These are phyloP conservation scores for Mystacornis crossleyi DNA, from an alignment of 2,113 vertebrate species.

Conservation along the genomic window DNA sequence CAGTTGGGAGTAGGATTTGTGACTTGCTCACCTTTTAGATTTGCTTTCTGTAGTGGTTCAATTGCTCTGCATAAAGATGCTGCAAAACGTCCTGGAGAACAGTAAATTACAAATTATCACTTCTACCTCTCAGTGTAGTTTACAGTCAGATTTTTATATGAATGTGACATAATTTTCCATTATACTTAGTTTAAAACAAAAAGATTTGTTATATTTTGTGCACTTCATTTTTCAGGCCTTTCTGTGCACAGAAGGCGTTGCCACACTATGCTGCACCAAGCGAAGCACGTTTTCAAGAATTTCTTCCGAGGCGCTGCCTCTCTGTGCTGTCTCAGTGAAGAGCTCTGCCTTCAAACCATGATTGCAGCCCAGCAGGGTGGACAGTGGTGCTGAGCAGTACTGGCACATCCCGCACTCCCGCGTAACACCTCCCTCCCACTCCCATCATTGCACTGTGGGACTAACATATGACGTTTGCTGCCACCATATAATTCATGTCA, in stretches of 20 bases:
- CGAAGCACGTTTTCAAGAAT: background rate
- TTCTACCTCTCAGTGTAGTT: background rate
- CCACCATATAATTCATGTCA: background rate
- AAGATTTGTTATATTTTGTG: background rate
- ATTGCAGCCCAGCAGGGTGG: background rate
- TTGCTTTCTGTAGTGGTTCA: background rate
- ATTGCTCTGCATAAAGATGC: background rate
- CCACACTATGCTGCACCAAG: rapidly evolving
- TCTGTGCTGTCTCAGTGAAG: background rate
- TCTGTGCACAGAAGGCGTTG: background rate
- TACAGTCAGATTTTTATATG: background rate
- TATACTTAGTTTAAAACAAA: background rate
- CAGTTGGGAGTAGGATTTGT: background rate
- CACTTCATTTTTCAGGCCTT: background rate
- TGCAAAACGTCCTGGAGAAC: background rate
- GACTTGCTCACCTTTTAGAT: background rate
- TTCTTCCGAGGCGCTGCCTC: background rate
- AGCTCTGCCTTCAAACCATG: background rate
- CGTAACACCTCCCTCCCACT: rapidly evolving
- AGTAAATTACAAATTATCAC: background rate
- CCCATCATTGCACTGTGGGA: rapidly evolving
- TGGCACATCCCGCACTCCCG: background rate
- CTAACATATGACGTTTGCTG: rapidly evolving
- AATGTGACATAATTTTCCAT: background rate
- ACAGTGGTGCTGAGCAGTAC: background rate